Conservation (phyloP, 2,888 invertebrate species). For the Polydrusus cervinus region DNA sequence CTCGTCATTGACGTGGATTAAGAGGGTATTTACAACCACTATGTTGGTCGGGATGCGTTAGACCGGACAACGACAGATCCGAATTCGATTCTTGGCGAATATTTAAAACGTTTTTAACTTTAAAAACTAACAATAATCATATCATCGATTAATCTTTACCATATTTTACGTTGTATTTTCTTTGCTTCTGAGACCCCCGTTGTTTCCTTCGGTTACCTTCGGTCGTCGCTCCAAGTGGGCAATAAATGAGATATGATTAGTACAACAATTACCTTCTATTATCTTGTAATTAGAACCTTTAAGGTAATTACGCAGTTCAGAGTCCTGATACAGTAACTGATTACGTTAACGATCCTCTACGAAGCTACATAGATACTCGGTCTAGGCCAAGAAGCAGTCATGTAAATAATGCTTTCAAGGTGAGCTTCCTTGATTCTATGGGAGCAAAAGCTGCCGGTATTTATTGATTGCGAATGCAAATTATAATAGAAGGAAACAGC, state of each 20-base stretch:
- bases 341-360: conserved; percentile 3
- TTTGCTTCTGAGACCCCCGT: no score
- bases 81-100: no score
- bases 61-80: no score
- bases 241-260: conserved; percentile 9
- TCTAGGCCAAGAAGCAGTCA: neutral
- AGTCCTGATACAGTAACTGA: neutral
- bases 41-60: no score
- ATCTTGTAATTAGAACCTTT: conserved; percentile 4
- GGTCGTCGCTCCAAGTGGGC: neutral
- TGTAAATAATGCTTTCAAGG: neutral
- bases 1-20: no score
- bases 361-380: neutral
- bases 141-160: no score
- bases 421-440: neutral
- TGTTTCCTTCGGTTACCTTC: neutral
- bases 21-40: no score
- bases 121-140: no score
- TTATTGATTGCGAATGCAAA: no score
- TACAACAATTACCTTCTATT: neutral
- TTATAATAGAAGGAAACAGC: neutral
- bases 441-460: neutral
- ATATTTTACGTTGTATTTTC: no score
- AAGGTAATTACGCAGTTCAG: conserved; percentile 6
- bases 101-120: no score